phyloP scores from a whole-genome alignment of 2,888 invertebrate genomes.

The Athalia circularis region DNA sequence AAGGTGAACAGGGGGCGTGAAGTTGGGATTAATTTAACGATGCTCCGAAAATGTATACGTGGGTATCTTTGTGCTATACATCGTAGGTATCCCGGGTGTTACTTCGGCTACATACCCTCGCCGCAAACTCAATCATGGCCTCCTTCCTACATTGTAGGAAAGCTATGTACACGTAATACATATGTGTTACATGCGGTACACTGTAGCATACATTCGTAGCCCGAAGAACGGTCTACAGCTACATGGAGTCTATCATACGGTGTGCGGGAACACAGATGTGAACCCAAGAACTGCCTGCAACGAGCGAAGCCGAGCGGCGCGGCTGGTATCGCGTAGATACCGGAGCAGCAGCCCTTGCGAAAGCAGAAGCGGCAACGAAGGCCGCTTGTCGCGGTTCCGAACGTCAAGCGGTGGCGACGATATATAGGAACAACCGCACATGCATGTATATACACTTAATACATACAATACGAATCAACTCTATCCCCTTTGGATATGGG shows the following conservation, averaged over 20 bases:
- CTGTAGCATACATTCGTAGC: constrained; percentile 42
- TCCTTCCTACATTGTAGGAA: constrained; percentile 31
- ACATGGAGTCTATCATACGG: constrained; percentile 16
- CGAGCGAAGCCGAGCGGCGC: neutral
- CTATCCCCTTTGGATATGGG: no score
- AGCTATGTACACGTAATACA: neutral
- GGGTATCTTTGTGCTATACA: constrained; percentile 17
- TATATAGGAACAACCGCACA: neutral
- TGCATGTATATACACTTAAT: neutral
- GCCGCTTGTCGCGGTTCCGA: constrained; percentile 36
- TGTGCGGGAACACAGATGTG: neutral
- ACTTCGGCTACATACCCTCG: constrained; percentile 24
- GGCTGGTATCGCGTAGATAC: constrained; percentile 28
- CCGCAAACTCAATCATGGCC: constrained; percentile 41
- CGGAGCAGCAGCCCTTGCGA: constrained; percentile 5
- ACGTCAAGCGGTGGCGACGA: constrained; percentile 16
- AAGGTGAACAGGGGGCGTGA: neutral
- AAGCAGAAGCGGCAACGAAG: constrained; percentile 6
- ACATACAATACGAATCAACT: neutral
- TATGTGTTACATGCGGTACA: constrained; percentile 19
- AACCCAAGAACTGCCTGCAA: neutral
- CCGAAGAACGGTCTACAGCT: neutral
- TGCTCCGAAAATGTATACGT: neutral
- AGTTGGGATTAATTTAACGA: constrained; percentile 3
- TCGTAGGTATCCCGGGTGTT: constrained; percentile 17